Evolutionary conservation across 2,797 vertebrate genomes (phyloP), one percentile per base, ranked within the genome.

Genomic region (Emydoidea blandingii): DNA sequence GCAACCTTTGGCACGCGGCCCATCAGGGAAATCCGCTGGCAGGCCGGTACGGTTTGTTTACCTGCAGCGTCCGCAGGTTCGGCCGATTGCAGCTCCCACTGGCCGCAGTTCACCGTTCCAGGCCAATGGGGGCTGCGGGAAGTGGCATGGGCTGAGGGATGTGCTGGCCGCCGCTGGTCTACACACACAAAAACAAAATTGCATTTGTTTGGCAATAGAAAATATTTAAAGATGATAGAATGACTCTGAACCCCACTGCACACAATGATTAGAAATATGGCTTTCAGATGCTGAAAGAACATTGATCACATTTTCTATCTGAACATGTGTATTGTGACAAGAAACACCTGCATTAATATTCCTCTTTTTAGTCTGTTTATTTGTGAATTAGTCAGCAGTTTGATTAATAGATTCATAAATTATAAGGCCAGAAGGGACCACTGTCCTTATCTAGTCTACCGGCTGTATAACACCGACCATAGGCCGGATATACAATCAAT

Each of bases 121-220:
- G 52, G 52, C 52, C 52, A 53, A 53, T 53, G 52, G 16, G 52
- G 52, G 52, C 18, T 53, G 52, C 6, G 52, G 52, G 6, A 53
- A 53, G 52, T 3, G 18, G 52, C 52, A 7, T 53, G 52, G 52
- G 52, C 52, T 18, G 18, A 53, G 52, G 52, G 52, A 53, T 53
- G 18, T 53, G 52, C 18, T 18, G 18, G 52, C 52, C 7, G 52
- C 52, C 6, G 18, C 52, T 53, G 18, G 18, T 53, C 52, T 7
- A 88, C 81, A 56, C 19, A 92, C 93, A 91, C 76, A 68, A 56
- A 78, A 92, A 11, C 49, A 87, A 74, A 94, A 83, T 59, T 3
- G 91, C 92, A 91, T 82, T 94, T 91, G 89, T 94, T 92, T 85
- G 96, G 94, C 96, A 96, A 68, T 6, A 87, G 76, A 84, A 93